A percentile compares a stretch with the other conserved stretches of the same genome.
phyloP scores from a whole-genome alignment of 2,888 invertebrate species.

The Oeneis ivallda region DNA sequence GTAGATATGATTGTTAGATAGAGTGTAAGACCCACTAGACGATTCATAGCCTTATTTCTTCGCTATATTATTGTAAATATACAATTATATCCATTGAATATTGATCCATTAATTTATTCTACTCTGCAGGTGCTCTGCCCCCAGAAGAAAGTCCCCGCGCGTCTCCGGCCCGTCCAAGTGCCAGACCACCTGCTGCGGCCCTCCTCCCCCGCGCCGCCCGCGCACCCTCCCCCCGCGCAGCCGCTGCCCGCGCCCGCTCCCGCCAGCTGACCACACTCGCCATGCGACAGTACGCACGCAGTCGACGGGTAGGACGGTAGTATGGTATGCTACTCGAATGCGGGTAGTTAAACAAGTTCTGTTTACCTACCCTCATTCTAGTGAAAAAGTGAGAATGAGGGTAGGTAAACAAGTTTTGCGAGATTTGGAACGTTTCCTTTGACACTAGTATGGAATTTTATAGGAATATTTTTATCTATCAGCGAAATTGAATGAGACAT shows the following conservation, averaged over 20 bases:
- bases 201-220: conserved; percentile 44
- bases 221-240: conserved; percentile 39
- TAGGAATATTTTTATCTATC: no score
- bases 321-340: no score
- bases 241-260: conserved; percentile 22
- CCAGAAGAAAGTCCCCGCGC: conserved; percentile 90
- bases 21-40: no score
- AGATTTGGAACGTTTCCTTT: neutral
- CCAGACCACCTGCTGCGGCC: conserved; percentile 86
- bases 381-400: no score
- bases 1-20: no score
- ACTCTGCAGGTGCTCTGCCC: conserved; percentile 67
- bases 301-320: neutral
- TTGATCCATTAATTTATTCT: no score
- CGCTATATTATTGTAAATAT: no score
- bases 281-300: neutral
- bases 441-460: neutral
- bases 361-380: no score
- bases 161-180: conserved; percentile 88
- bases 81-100: no score
- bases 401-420: neutral
- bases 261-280: conserved; percentile 47
- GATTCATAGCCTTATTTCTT: no score
- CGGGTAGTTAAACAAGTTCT: neutral
- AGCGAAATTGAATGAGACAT: neutral